Base-by-base conservation (phyloP, 1,140 invertebrate species). In the Galendromus occidentalis region DNA sequence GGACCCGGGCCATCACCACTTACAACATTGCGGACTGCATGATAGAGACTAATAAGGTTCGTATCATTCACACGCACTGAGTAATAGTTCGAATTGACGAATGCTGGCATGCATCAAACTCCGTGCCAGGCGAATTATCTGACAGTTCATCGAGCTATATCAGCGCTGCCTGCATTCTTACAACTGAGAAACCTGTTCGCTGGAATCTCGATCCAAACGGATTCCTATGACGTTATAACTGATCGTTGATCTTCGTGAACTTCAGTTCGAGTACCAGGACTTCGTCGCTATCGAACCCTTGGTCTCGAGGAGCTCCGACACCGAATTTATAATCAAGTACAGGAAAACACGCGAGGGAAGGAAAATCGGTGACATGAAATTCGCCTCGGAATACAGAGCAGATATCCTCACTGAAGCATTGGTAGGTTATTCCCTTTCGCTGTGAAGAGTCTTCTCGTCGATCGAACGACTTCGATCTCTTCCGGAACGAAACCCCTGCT, bases 361-460 rank as follows among this genome's bases (percentile, higher is more conserved):
- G 69, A 95, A 95, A 80, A 80, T 83, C 59, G 93, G 97, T 73
- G 85, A 85, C 18, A 97, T 98, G 87, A 88, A 85, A 73, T 96
- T 99, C 75, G 94, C 91, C n/a, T 92, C 91, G 4, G 94, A 98
- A 72, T 86, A 92, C 74, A 83, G 94, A 72, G 83, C 87, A 66
- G 82, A 96, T 69, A 82, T 99, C 68, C 77, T 98, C 25, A 93
- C 91, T 17, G 88, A 94, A 72, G 88, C 91, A 68, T 81, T 97
- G 63, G 69, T 69, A 66, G 22, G 22, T 47, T 18, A 30, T 66
- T 28, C 17, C 30, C 22, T 22, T 66, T 25, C 7, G 64, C 39
- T 22, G 64, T 7, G 9, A n/a, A 17, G 25, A 59, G 65, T 64
- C 77, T n/a, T n/a, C n/a, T n/a, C n/a, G n/a, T n/a, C n/a, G n/a